Percentiles rank a stretch among this genome's conserved stretches.
These are phyloP conservation scores for Bilobella aurantiaca DNA, from an alignment of 1,140 invertebrate genomes.

Conservation along the genomic window DNA sequence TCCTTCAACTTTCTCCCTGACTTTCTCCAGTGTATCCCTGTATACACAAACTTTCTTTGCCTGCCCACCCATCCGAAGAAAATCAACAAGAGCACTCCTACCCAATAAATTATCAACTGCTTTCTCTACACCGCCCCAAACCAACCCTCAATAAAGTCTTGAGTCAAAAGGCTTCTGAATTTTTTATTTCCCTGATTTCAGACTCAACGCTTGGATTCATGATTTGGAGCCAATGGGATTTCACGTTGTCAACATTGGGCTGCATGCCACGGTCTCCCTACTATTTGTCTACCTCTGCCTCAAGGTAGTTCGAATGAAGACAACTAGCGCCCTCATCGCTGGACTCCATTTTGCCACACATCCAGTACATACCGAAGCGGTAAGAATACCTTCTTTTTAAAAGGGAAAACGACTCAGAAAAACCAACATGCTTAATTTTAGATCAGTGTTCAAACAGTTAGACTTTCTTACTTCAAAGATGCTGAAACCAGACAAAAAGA, in stretches of 20 bases:
- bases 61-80: not conserved
- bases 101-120: not conserved
- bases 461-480: too few relatives aligned
- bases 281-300: conserved; percentile 55
- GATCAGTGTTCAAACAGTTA: too few relatives aligned
- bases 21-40: not conserved
- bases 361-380: conserved; percentile 91
- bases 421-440: too few relatives aligned
- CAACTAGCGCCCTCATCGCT: conserved; percentile 46
- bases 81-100: not conserved
- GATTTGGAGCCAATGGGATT: conserved; percentile 80
- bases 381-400: too few relatives aligned
- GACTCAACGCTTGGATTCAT: conserved; percentile 76
- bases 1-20: not conserved
- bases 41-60: not conserved
- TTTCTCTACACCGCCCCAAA: not conserved
- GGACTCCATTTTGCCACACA: conserved; percentile 86
- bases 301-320: conserved; percentile 27
- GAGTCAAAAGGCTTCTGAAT: not conserved
- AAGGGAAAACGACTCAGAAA: too few relatives aligned
- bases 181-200: conserved; percentile 37
- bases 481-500: too few relatives aligned
- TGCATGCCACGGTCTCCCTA: conserved; percentile 67
- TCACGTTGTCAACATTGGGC: conserved; percentile 72
- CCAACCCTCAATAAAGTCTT: not conserved